Base-by-base conservation (phyloP, 2,888 invertebrate species). In the Xanthia togata region DNA sequence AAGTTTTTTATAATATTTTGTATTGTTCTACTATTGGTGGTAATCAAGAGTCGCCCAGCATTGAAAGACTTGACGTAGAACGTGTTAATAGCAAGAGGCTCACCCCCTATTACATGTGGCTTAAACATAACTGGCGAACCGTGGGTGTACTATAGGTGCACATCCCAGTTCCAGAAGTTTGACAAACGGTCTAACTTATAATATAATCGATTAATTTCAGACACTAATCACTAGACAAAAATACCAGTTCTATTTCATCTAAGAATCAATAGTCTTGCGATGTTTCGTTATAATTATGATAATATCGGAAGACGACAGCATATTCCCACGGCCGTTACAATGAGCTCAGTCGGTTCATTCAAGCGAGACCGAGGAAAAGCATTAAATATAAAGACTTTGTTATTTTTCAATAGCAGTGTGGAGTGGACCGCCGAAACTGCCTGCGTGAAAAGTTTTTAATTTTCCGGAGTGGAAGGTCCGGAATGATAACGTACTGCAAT, bases 401-500 rank as follows among this genome's bases (percentile, higher is more conserved):
- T 69, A 41, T 9, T 44, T 17, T 23, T 31, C 60, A 31, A 59
- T 31, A 44, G 62, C 59, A 17, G 44, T 26, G n/a, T n/a, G 31
- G 2, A 47, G n/a, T n/a, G 31, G 2, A 47, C 5, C n/a, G 8
- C 75, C 75, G 53, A 53, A 55, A 14, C 23, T 41, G 31, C 8
- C 26, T 23, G 35, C 23, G 26, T 63, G 47, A 20, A 20, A 63
- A 26, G 26, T 50, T 63, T 63, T 75, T 75, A 75, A 76, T 75
- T 76, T 55, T 76, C 55, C 75, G 76, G 76, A 0, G 4, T 0
- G 8, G 26, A 26, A 5, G 23, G 2, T 44, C 62, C 44, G n/a
- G 26, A 23, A 60, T 31, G 31, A 60, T 17, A 50, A 8, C 8
- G 6, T 50, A 23, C 50, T 20, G 20, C 20, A 23, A 23, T 50